Conservation (phyloP, 2,113 vertebrate genomes). For the Trichomycterus rosablanca region DNA sequence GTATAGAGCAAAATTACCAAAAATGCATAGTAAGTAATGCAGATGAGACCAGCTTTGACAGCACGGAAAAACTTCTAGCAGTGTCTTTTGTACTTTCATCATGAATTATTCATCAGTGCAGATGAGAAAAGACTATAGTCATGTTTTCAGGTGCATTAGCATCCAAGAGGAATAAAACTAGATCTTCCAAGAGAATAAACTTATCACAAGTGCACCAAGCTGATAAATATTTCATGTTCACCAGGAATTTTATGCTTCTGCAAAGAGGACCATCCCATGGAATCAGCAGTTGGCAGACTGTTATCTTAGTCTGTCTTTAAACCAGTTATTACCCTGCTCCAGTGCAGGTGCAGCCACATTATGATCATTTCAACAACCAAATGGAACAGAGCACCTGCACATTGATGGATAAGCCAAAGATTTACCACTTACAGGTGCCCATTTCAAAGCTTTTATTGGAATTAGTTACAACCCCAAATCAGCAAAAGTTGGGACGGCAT, state of each 20-base stretch:
- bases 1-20: slow-evolving; percentile 8
- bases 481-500: no score
- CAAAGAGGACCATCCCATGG: slow-evolving; percentile 11
- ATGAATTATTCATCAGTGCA: slow-evolving; percentile 26
- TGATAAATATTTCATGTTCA: slow-evolving; percentile 42
- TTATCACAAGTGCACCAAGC: slow-evolving; percentile 13
- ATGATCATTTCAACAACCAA: slow-evolving; percentile 10
- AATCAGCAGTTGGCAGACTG: neutral
- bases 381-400: slow-evolving; percentile 10
- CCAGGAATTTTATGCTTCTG: slow-evolving; percentile 15
- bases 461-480: no score
- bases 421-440: slow-evolving; percentile 1
- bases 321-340: slow-evolving; percentile 5
- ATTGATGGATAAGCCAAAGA: slow-evolving; percentile 13
- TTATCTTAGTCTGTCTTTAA: slow-evolving; percentile 7
- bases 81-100: slow-evolving; percentile 2
- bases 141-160: slow-evolving; percentile 12
- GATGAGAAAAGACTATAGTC: slow-evolving; percentile 9
- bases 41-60: no score
- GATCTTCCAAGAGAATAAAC: slow-evolving; percentile 15
- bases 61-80: slow-evolving; percentile 17
- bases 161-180: slow-evolving; percentile 8
- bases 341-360: slow-evolving; percentile 24
- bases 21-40: slow-evolving; percentile 7
- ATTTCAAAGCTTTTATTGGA: no score